These are phyloP conservation scores for Bothrops jararaca DNA, from an alignment of 2,113 vertebrate species.

Conservation along the genomic window DNA sequence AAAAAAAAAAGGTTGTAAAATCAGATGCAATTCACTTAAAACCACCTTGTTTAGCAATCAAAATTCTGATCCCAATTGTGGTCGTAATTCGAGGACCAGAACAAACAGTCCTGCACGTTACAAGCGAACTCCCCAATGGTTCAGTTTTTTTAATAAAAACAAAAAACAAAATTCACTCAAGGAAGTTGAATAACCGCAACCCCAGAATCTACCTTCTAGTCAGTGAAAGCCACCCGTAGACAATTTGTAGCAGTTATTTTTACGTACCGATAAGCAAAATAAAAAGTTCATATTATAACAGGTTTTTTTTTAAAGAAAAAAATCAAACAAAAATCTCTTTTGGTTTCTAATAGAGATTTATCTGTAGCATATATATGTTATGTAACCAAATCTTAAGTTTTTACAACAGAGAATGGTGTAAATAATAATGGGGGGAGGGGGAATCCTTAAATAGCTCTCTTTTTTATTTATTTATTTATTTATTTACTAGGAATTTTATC, in stretches of 20 bases:
- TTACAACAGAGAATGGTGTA: slow-evolving; percentile 68
- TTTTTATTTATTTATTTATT: slow-evolving; percentile 59
- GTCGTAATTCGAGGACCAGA: no score
- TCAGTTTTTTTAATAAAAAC: no score
- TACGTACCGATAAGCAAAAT: slow-evolving; percentile 75
- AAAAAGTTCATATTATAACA: slow-evolving; percentile 74
- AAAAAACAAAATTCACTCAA: no score
- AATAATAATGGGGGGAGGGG: not conserved
- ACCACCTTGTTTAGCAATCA: no score
- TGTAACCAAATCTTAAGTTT: slow-evolving; percentile 71
- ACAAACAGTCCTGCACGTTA: no score
- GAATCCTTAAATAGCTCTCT: slow-evolving; percentile 77
- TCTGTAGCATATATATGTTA: slow-evolving; percentile 66
- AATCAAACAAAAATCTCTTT: slow-evolving; percentile 43
- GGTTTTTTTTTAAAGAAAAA: slow-evolving; percentile 45
- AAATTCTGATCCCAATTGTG: no score
- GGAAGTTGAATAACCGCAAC: not conserved
- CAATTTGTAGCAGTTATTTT: slow-evolving; percentile 68
- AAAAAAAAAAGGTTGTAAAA: no score
- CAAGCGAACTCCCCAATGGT: no score
- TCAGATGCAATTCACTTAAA: no score
- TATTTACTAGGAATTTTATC: slow-evolving; percentile 69
- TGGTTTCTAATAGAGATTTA: slow-evolving; percentile 76
- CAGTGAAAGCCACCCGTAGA: slow-evolving; percentile 69
- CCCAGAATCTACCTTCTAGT: slow-evolving; percentile 21